phyloP scores from a whole-genome alignment of 2,888 invertebrate species.

The Morpho helenor region DNA sequence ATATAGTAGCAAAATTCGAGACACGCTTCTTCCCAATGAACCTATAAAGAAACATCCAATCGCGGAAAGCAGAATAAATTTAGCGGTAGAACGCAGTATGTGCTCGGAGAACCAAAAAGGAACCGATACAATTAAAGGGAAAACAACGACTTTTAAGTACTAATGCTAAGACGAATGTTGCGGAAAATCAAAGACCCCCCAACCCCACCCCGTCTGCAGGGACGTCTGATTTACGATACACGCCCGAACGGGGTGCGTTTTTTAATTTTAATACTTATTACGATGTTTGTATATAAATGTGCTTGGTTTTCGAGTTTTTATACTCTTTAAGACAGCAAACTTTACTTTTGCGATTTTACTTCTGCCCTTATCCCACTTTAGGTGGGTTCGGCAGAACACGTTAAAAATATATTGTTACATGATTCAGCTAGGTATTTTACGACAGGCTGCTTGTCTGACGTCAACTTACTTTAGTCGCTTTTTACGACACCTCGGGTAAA shows the following conservation, averaged over 20 bases:
- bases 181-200: conserved; percentile 72
- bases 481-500: no score
- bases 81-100: conserved; percentile 14
- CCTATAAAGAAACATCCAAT: conserved; percentile 11
- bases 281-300: conserved; percentile 26
- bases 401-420: no score
- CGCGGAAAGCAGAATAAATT: conserved; percentile 7
- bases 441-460: no score
- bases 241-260: conserved; percentile 46
- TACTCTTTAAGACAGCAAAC: no score
- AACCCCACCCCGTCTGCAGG: conserved; percentile 50
- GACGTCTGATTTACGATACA: conserved; percentile 72
- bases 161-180: conserved; percentile 78
- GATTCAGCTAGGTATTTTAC: no score
- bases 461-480: no score
- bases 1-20: conserved; percentile 1
- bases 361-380: no score
- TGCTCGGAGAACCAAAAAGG: conserved; percentile 38
- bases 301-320: no score
- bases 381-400: no score
- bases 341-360: no score
- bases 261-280: conserved; percentile 41
- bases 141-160: conserved; percentile 70
- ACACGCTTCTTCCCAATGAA: conserved; percentile 1
- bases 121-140: conserved; percentile 76